These are phyloP conservation scores for Caenorhabditis virilis DNA, from an alignment of 2,888 invertebrate species.

Conservation along the genomic window DNA sequence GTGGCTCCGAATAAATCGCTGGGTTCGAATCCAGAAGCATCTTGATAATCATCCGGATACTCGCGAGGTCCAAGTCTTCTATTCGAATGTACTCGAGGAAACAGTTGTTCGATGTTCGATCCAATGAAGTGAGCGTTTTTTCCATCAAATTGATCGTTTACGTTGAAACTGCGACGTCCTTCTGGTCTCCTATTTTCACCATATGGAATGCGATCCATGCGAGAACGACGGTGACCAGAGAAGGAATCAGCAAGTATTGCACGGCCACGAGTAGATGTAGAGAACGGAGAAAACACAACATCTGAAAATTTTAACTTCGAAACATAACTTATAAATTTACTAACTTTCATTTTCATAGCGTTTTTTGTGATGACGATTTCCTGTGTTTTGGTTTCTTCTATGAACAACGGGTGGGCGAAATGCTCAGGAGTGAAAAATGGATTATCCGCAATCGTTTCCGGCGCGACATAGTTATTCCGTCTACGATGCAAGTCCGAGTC, in stretches of 20 bases:
- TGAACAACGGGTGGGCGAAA: too few species aligned
- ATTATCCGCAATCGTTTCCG: slow-evolving; percentile 7
- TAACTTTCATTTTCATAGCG: too few species aligned
- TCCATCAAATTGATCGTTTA: slow-evolving; percentile 27
- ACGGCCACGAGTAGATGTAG: slow-evolving; percentile 10
- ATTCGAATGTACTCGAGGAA: slow-evolving; percentile 16
- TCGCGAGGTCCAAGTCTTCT: slow-evolving; percentile 17
- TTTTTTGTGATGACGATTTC: too few species aligned
- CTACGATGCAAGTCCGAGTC: slow-evolving; percentile 10
- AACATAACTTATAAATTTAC: too few species aligned
- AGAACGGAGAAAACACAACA: slow-evolving; percentile 34
- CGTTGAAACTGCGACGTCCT: slow-evolving; percentile 12
- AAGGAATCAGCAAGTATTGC: slow-evolving; percentile 21
- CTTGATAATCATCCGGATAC: slow-evolving; percentile 22
- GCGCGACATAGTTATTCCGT: too few species aligned
- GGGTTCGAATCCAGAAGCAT: slow-evolving; percentile 21
- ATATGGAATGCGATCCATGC: slow-evolving; percentile 16
- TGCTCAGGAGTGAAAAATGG: slow-evolving; percentile 31
- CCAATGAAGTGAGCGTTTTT: slow-evolving; percentile 9
- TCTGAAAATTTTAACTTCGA: too few species aligned
- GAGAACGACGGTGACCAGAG: slow-evolving; percentile 15
- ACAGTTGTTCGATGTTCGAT: slow-evolving; percentile 13
- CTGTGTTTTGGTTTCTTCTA: too few species aligned
- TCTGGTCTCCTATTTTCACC: slow-evolving; percentile 10
- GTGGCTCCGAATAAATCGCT: slow-evolving; percentile 27